Base-by-base conservation (phyloP, 1,140 invertebrate genomes). In the Wiebesia pumilae region DNA sequence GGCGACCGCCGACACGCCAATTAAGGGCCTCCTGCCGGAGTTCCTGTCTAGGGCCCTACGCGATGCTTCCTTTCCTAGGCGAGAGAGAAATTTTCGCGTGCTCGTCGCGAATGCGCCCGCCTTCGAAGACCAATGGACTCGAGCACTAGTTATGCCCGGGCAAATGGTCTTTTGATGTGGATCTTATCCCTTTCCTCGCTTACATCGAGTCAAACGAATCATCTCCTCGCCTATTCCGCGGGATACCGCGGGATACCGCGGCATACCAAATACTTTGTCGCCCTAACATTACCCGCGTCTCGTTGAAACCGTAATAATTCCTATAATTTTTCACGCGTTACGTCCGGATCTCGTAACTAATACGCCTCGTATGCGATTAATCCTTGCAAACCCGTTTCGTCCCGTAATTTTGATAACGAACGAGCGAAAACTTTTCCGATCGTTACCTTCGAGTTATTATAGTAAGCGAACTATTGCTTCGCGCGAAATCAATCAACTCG, bases 11-110 rank as follows among this genome's bases (percentile, higher is more conserved):
- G 81, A 81, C 86, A 54, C 87, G 90, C 91, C 91, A 91, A 91
- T 91, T 91, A 91, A 91, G 91, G 91, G 88, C 86, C 83, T 89
- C 88, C 67, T 4, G 47, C 27, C 33, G 33, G 9, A 35, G 69
- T 71, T 71, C 33, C 33, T 71, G 35, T 33, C n/a, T 33, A 10
- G 19, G 69, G 69, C 69, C 69, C 69, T n/a, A n/a, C 19, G 62
- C 27, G 24, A n/a, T 27, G n/a, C 4, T 38, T 71, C 69, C 69
- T 38, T 16, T 35, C 33, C 67, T 65, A 24, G 40, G 10, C 35
- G 71, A 58, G 30, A 47, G 81, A 71, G 65, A 71, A 30, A 71
- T 47, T 67, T 71, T n/a, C n/a, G n/a, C n/a, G n/a, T n/a, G n/a
- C n/a, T n/a, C n/a, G n/a, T n/a, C n/a, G n/a, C 65, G 65, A 12